Conservation (phyloP, 2,888 invertebrate genomes). For the Oxytorus armatus region DNA sequence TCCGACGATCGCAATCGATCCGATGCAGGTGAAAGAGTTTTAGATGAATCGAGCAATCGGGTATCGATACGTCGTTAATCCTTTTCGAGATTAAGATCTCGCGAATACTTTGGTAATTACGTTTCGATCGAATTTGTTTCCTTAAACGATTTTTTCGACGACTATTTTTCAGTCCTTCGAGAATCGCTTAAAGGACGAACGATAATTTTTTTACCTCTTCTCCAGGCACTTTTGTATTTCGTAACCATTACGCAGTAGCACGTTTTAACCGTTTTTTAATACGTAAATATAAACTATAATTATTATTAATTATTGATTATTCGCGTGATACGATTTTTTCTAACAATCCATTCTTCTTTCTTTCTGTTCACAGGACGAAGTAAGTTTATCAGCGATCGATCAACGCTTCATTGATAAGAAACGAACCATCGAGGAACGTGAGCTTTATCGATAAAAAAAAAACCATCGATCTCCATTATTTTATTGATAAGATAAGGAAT, state of each 20-base stretch:
- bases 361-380: slow-evolving; percentile 84
- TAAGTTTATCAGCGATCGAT: slow-evolving; percentile 81
- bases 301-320: slow-evolving; percentile 2
- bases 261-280: too few species aligned
- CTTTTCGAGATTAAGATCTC: neutral
- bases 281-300: too few species aligned
- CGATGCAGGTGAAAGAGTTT: neutral
- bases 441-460: slow-evolving; percentile 74
- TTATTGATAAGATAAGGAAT: neutral
- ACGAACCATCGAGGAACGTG: slow-evolving; percentile 78
- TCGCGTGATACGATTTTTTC: slow-evolving; percentile 9
- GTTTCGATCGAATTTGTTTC: slow-evolving; percentile 25
- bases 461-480: neutral
- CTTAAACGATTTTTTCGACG: neutral
- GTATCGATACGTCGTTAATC: slow-evolving; percentile 8
- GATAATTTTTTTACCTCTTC: neutral
- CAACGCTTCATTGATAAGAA: slow-evolving; percentile 67
- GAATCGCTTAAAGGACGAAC: neutral
- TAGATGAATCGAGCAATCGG: slow-evolving; percentile 3
- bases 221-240: neutral
- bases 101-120: slow-evolving; percentile 5
- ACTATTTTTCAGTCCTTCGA: neutral
- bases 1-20: neutral
- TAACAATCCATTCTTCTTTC: slow-evolving; percentile 75
- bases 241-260: neutral